Base-by-base conservation (phyloP, 2,797 vertebrate species). In the Gymnothorax javanicus region DNA sequence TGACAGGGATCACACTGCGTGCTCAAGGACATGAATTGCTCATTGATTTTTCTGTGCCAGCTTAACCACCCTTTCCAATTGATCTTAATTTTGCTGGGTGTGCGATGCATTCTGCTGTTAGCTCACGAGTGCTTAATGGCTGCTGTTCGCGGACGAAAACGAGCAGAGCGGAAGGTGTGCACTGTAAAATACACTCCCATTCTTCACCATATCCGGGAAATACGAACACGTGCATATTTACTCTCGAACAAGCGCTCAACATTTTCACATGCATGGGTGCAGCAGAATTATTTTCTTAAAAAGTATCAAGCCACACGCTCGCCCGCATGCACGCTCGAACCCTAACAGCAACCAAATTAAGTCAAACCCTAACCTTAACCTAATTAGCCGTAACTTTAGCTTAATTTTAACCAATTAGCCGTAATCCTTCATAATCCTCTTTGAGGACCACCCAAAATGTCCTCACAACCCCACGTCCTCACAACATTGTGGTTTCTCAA, bases 11-110 rank as follows among this genome's bases (percentile, higher is more conserved):
- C 95, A 96, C 95, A 96, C 95, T 94, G 91, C 94, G 93, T 96
- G 95, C 96, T 96, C 96, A 96, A 96, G 95, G 96, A 96, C 96
- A 96, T 95, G 95, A 96, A 96, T 96, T 95, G 94, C 95, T 95
- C 96, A 96, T 96, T 96, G 95, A 96, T 96, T 96, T 96, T 96
- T 95, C 13, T 33, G 94, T 93, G 92, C 95, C 94, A 95, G 95
- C 95, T 96, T 96, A 96, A 96, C 96, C 96, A 96, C 96, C 95
- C 95, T 95, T 96, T 96, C 95, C 95, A 94, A 96, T 96, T 96
- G 95, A 96, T 96, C 95, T 95, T 94, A 95, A 95, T 95, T 95
- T 94, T 95, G 95, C 95, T 92, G 95, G 94, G 93, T 95, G 95
- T 95, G 94, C 94, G 95, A 95, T 95, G 75, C 95, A 95, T 95